Percentiles rank a stretch among this genome's conserved stretches.
Conservation (phyloP, 2,888 invertebrate species). For the Scaptodrosophila latifasciaeformis region DNA sequence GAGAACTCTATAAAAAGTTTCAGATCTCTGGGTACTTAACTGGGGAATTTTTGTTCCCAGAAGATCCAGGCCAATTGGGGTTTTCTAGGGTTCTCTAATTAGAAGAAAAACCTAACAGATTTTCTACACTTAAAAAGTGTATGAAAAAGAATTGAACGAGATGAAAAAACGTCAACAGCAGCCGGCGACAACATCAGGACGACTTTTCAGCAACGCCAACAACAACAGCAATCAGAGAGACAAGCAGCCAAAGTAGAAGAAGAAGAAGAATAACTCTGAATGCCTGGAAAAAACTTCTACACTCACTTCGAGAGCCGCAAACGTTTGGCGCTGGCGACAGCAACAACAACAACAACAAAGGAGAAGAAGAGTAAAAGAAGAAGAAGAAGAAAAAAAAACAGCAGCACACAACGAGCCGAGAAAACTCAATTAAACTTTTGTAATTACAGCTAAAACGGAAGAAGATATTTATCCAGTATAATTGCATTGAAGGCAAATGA, state of each 20-base stretch:
- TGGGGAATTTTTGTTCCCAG: too few species aligned
- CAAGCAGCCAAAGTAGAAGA: slow-evolving; percentile 4
- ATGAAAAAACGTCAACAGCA: slow-evolving; percentile 55
- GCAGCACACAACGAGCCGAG: slow-evolving; percentile 61
- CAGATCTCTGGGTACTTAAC: too few species aligned
- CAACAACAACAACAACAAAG: slow-evolving; percentile 38
- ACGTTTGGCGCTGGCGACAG: slow-evolving; percentile 17
- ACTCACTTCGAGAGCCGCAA: slow-evolving; percentile 28
- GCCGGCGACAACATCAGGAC: not conserved
- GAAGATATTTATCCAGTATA: slow-evolving; percentile 74
- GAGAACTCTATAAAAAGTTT: too few species aligned
- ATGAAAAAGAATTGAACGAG: slow-evolving; percentile 20
- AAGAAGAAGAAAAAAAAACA: slow-evolving; percentile 8
- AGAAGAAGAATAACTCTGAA: slow-evolving; percentile 5
- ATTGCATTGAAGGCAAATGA: slow-evolving; percentile 74
- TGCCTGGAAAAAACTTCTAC: too few species aligned
- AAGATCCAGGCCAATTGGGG: not conserved
- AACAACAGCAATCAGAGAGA: slow-evolving; percentile 17
- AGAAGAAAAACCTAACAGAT: slow-evolving; percentile 4
- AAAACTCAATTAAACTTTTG: slow-evolving; percentile 75
- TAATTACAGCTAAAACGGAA: slow-evolving; percentile 74
- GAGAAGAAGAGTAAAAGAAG: slow-evolving; percentile 7
- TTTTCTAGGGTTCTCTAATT: not conserved
- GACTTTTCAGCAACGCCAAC: slow-evolving; percentile 31
- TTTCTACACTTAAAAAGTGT: too few species aligned